phyloP scores from a whole-genome alignment of 2,888 invertebrate species.

The Geophilus truncorum region DNA sequence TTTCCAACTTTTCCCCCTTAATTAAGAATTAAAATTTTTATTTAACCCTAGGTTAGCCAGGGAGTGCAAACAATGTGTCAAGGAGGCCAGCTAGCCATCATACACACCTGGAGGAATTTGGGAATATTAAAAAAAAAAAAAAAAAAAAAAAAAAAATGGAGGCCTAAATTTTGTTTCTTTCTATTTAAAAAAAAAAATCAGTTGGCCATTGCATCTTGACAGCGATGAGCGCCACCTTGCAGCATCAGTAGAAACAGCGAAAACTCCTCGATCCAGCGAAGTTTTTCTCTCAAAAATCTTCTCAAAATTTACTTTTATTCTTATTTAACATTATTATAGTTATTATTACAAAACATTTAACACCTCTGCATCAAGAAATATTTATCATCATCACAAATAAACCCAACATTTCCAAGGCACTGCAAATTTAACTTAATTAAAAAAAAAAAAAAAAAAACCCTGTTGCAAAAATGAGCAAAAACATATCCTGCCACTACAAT shows the following conservation, averaged over 20 bases:
- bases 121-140: no score
- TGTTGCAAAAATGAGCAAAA: no score
- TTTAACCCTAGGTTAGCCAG: slow-evolving; percentile 32
- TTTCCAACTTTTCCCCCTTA: neutral
- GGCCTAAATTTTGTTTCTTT: neutral
- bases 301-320: neutral
- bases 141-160: neutral
- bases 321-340: neutral
- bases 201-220: neutral
- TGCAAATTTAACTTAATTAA: neutral
- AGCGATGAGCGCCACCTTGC: neutral
- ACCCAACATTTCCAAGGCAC: neutral
- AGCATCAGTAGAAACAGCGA: neutral
- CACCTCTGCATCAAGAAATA: neutral
- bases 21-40: neutral
- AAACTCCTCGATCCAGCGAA: neutral
- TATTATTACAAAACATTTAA: neutral
- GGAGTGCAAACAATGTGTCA: slow-evolving; percentile 35
- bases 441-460: neutral
- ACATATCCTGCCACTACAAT: slow-evolving; percentile 18
- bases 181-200: neutral
- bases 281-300: neutral
- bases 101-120: slow-evolving; percentile 29
- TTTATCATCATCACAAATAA: neutral
- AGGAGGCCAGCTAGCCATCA: slow-evolving; percentile 35